Evolutionary conservation across 2,113 vertebrate genomes (phyloP).

Genomic region (Eolophus roseicapilla): DNA sequence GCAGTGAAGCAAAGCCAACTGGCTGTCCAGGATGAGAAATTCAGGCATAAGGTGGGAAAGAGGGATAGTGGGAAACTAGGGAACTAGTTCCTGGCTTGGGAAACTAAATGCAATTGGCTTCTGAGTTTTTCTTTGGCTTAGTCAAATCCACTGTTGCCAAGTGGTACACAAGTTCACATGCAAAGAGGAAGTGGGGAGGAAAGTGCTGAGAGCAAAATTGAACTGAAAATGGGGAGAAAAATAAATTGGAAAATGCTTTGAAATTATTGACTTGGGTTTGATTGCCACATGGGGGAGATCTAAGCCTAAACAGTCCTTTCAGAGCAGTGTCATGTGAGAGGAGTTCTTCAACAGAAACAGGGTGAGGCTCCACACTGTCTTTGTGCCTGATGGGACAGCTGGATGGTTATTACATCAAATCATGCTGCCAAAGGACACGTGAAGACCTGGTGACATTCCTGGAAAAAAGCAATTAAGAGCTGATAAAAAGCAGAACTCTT

Average conservation of each 20-base stretch:
- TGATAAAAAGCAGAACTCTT: neutral
- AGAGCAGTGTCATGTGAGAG: neutral
- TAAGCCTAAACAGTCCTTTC: neutral
- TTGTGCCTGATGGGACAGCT: neutral
- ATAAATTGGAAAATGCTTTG: neutral
- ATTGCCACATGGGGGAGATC: slow-evolving; percentile 30
- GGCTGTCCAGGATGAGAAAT: slow-evolving; percentile 3
- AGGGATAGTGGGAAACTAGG: neutral
- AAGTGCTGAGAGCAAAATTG: neutral
- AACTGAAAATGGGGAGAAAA: neutral
- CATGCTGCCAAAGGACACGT: neutral
- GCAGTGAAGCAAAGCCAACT: neutral
- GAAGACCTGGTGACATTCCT: neutral
- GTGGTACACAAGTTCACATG: neutral
- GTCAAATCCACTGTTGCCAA: neutral
- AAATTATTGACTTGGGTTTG: neutral
- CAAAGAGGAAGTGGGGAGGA: neutral
- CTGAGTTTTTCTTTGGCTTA: neutral
- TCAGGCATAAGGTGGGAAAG: neutral
- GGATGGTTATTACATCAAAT: neutral
- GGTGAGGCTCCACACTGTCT: neutral
- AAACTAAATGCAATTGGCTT: neutral
- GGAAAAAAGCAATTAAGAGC: neutral
- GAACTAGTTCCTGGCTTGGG: neutral
- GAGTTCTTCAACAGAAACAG: neutral